Conservation (phyloP, 2,113 vertebrate species). For the Cervus canadensis region DNA sequence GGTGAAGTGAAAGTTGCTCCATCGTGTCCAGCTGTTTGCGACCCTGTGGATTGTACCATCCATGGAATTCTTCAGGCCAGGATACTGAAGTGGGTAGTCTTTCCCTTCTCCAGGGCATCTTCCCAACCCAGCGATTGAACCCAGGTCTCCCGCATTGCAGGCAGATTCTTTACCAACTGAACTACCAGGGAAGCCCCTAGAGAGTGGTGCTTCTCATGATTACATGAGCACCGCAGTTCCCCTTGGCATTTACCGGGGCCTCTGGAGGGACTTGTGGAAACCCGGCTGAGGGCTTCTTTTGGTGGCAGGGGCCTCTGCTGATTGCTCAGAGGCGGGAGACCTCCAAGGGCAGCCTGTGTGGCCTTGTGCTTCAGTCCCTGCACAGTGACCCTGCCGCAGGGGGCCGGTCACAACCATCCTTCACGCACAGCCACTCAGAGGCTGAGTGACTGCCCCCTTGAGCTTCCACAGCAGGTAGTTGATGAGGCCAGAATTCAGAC, state of each 20-base stretch:
- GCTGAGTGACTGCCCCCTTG: accelerated
- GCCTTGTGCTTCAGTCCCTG: accelerated
- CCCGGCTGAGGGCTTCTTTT: background rate
- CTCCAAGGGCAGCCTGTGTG: no score
- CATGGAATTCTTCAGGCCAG: background rate
- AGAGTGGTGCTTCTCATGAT: background rate
- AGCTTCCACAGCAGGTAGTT: accelerated
- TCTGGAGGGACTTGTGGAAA: background rate
- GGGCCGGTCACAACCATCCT: accelerated
- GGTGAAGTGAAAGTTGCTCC: background rate
- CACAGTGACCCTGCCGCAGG: background rate
- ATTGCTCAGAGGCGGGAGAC: background rate
- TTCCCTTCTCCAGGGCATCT: background rate
- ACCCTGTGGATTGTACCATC: background rate
- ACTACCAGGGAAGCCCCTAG: background rate
- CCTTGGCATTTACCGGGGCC: background rate
- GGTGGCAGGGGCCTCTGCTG: background rate
- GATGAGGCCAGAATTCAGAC: background rate
- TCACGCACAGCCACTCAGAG: background rate
- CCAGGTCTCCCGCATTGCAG: no score
- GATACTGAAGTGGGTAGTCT: background rate
- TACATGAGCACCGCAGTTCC: accelerated
- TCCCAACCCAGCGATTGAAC: no score
- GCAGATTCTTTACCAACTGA: background rate
- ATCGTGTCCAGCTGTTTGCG: background rate